Conservation (phyloP, 2,888 invertebrate genomes). For the Schizotus pectinicornis region DNA sequence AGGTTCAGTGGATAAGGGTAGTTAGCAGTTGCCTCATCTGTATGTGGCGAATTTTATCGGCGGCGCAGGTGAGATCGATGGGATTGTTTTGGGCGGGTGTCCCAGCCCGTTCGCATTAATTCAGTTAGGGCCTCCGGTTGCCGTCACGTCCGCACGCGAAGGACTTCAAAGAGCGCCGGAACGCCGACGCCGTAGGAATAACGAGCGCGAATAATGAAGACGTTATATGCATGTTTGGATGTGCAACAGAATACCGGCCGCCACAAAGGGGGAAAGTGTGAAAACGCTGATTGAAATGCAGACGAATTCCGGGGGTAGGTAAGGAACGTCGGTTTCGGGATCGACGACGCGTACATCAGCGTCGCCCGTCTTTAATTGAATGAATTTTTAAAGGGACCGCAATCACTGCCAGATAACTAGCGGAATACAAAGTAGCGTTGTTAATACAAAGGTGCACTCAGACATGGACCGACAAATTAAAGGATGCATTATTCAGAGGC, state of each 20-base stretch:
- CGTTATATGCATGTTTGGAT: conserved; percentile 47
- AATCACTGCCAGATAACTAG: conserved; percentile 32
- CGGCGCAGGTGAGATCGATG: too few relatives aligned
- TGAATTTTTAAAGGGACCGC: conserved; percentile 38
- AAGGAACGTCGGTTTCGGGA: conserved; percentile 1
- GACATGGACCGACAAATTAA: conserved; percentile 31
- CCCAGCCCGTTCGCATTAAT: conserved; percentile 27
- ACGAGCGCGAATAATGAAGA: conserved; percentile 48
- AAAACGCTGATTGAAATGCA: conserved; percentile 32
- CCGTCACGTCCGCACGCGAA: conserved; percentile 37
- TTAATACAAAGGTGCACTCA: conserved; percentile 32
- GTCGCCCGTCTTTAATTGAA: conserved; percentile 30
- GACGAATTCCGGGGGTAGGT: conserved; percentile 9
- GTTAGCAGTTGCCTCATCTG: too few relatives aligned
- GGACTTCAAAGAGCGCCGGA: conserved; percentile 38
- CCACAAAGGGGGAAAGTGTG: conserved; percentile 29
- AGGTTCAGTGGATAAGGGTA: too few relatives aligned
- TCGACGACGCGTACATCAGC: background rate
- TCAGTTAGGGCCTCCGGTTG: conserved; percentile 27
- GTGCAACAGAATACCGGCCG: conserved; percentile 24
- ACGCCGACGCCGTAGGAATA: conserved; percentile 36
- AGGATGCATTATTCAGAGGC: conserved; percentile 36
- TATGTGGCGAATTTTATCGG: too few relatives aligned
- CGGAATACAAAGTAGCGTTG: conserved; percentile 34
- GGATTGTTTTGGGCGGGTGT: conserved; percentile 13